These are phyloP conservation scores for Leptopilina clavipes DNA, from an alignment of 1,140 invertebrate genomes.

Conservation along the genomic window DNA sequence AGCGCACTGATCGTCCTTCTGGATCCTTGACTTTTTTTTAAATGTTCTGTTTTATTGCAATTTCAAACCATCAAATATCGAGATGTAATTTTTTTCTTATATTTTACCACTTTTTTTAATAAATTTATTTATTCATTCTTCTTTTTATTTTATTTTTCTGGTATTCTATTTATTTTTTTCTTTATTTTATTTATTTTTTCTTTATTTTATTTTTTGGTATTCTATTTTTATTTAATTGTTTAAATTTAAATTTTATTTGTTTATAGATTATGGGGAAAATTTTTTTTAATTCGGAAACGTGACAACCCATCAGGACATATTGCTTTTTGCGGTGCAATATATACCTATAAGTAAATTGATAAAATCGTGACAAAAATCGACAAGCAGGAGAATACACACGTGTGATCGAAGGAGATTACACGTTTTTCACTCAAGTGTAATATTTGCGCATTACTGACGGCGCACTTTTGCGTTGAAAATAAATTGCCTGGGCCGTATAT, in stretches of 20 bases:
- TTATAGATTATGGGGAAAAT: no score
- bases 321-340: no score
- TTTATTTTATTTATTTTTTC: no score
- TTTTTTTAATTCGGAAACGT: no score
- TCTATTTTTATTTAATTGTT: no score
- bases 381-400: conserved; percentile 36
- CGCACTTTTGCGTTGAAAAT: conserved; percentile 55
- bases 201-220: no score
- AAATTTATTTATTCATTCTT: no score
- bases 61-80: neutral
- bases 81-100: neutral
- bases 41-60: neutral
- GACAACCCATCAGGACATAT: no score
- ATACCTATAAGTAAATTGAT: neutral
- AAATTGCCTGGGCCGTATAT: conserved; percentile 68
- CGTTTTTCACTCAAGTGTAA: conserved; percentile 39
- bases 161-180: no score
- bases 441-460: conserved; percentile 42
- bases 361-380: conserved; percentile 50
- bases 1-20: neutral
- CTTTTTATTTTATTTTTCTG: no score
- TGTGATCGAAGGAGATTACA: conserved; percentile 44
- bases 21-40: neutral
- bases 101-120: no score
- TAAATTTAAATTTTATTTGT: no score